phyloP scores from a whole-genome alignment of 2,888 invertebrate species.

The Chrysomela aeneicollis region DNA sequence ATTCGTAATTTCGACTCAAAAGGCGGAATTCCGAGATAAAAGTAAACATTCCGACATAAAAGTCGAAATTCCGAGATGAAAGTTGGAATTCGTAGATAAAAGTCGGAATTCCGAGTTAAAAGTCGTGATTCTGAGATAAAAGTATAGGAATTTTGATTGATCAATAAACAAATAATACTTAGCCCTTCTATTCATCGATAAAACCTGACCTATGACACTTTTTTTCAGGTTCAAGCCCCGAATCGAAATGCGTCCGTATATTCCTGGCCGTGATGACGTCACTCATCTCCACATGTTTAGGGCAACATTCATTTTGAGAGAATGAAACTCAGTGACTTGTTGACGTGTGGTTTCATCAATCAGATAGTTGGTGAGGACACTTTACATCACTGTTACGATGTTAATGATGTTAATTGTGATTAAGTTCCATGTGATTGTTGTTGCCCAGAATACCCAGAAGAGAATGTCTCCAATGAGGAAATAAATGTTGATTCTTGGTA shows the following conservation, averaged over 20 bases:
- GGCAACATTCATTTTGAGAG: neutral
- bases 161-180: too few relatives aligned
- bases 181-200: too few relatives aligned
- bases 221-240: neutral
- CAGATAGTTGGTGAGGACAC: conserved; percentile 1
- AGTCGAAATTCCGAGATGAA: too few relatives aligned
- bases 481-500: conserved; percentile 12
- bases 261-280: neutral
- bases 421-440: conserved; percentile 31
- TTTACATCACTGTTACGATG: conserved; percentile 9
- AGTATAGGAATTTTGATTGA: too few relatives aligned
- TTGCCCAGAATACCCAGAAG: too few relatives aligned
- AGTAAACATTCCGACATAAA: too few relatives aligned
- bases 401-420: conserved; percentile 27
- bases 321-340: neutral
- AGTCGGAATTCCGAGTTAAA: too few relatives aligned
- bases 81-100: too few relatives aligned
- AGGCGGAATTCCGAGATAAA: too few relatives aligned
- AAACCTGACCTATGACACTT: too few relatives aligned
- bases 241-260: neutral
- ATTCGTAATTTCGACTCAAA: too few relatives aligned
- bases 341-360: neutral
- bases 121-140: too few relatives aligned
- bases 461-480: neutral
- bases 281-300: neutral